phyloP scores from a whole-genome alignment of 2,797 vertebrate genomes.

The Leptatherina wallacei region DNA sequence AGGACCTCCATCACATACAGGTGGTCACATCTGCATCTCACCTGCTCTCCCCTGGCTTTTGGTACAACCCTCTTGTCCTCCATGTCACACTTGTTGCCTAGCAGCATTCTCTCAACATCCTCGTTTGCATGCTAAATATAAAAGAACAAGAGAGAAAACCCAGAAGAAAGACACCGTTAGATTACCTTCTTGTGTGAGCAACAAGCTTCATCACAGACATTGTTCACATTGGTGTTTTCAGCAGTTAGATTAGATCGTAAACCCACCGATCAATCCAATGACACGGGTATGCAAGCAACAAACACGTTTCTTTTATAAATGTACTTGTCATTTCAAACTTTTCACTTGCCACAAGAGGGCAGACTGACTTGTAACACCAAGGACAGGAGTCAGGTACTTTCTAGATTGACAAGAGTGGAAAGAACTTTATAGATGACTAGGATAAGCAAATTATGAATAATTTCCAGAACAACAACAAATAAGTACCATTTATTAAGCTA shows the following conservation, averaged over 20 bases:
- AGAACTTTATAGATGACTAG: neutral
- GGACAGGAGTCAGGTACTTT: neutral
- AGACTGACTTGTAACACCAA: neutral
- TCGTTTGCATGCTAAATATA: conserved; percentile 95
- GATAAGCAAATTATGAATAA: too few relatives aligned
- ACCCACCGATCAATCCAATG: neutral
- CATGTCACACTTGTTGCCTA: conserved; percentile 99
- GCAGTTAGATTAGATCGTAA: neutral
- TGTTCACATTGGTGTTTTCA: neutral
- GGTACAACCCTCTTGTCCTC: conserved; percentile 97
- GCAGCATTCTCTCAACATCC: conserved; percentile 98
- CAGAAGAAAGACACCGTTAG: neutral
- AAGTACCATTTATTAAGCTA: neutral
- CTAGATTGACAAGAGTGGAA: neutral
- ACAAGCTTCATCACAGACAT: neutral
- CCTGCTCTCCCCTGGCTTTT: conserved; percentile 98
- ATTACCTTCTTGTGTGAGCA: neutral
- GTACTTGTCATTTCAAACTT: neutral
- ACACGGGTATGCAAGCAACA: neutral
- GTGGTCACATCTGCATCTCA: conserved; percentile 64
- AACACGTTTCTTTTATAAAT: neutral
- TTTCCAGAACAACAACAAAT: neutral
- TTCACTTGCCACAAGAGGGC: neutral
- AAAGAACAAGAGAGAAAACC: neutral
- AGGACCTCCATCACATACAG: neutral